phyloP scores from a whole-genome alignment of 2,797 vertebrate species.

The Hydrolagus colliei region DNA sequence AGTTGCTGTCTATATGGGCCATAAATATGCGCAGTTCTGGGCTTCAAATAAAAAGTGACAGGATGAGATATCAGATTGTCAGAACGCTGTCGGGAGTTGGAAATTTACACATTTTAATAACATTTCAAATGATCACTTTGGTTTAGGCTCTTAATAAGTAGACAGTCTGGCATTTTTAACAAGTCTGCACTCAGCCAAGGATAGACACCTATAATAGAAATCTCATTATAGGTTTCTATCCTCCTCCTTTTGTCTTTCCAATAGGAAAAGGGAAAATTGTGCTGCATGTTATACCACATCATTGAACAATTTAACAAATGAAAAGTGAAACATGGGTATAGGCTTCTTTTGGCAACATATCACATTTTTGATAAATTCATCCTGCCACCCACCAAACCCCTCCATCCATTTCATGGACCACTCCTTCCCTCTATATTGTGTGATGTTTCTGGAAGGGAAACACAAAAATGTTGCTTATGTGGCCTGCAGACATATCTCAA shows the following conservation, averaged over 20 bases:
- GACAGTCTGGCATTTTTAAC: not conserved
- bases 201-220: no score
- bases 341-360: not conserved
- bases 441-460: no score
- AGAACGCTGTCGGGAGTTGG: conserved; percentile 19
- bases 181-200: not conserved
- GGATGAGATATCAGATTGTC: conserved; percentile 23
- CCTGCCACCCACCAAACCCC: no score
- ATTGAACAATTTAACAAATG: conserved; percentile 3
- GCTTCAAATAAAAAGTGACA: conserved; percentile 25
- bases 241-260: not conserved
- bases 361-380: no score
- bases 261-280: not conserved
- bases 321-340: not conserved
- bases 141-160: conserved; percentile 20
- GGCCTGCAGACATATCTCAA: no score
- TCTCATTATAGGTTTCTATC: not conserved
- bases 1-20: conserved; percentile 11
- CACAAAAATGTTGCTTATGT: no score
- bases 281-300: not conserved
- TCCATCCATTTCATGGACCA: no score
- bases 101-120: conserved; percentile 24
- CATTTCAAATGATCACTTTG: conserved; percentile 21
- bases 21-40: conserved; percentile 20
- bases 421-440: no score